Base-by-base conservation (phyloP, 2,797 vertebrate genomes). In the Sebastes elongatus region DNA sequence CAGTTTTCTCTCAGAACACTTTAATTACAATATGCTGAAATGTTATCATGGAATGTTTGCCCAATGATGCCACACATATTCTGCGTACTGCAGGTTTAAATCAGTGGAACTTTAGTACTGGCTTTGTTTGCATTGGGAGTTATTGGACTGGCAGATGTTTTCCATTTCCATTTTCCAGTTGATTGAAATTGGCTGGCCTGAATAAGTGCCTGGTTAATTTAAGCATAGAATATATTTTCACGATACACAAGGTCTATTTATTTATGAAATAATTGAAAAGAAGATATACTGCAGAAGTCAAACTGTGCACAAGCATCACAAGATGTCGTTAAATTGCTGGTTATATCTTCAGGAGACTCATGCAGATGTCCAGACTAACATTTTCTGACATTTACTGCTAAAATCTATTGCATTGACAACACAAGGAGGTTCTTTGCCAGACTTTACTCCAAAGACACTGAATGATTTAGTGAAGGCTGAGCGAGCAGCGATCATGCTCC, bases 351-450 rank as follows among this genome's bases (percentile, higher is more conserved):
- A 46, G 49, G 32, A 55, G 35, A 66, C 13, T 69, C 60, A 8
- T 57, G 38, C 61, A 61, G 25, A 69, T 63, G 38, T 14, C 59
- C 56, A 46, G 60, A 55, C 4, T 59, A 67, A 78, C 82, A 78
- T 82, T 86, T 77, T 22, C 57, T 78, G 80, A 83, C 71, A 86
- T 83, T 85, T 81, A 14, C 23, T 52, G 77, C 49, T 68, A 35
- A 80, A 79, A 77, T 71, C 46, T 57, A 56, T n/a, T 20, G 14
- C 66, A 66, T 2, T 33, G 53, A 76, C 70, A 66, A 74, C 30
- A 69, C 1, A 2, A 38, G 33, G 32, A 33, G 23, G 42, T 73
- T 71, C 20, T 62, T 49, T 65, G 49, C 23, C 68, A 61, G 35
- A 57, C 65, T 74, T 57, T 13, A n/a, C 25, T 35, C 8, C 56